Conservation (phyloP, 2,797 vertebrate genomes). For the Scyliorhinus canicula region DNA sequence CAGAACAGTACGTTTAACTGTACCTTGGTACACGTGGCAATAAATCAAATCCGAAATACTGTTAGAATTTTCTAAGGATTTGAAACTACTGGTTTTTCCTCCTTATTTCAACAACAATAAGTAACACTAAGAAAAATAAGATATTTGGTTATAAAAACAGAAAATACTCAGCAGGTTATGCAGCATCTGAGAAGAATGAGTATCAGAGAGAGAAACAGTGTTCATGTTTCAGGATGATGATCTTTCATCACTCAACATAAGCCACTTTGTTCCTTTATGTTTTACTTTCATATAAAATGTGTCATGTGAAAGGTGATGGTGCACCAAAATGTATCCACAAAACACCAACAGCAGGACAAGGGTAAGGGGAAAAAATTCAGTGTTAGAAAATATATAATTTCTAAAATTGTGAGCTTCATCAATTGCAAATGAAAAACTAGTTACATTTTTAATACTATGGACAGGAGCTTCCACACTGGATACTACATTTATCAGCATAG, state of each 20-base stretch:
- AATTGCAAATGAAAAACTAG: background rate
- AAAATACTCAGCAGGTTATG: background rate
- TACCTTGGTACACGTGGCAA: too few species aligned
- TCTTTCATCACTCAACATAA: background rate
- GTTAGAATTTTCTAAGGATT: background rate
- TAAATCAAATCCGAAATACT: too few species aligned
- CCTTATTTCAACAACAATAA: background rate
- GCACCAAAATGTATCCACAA: background rate
- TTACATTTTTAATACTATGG: background rate
- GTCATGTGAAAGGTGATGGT: background rate
- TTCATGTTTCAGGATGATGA: too few species aligned
- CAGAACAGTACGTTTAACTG: too few species aligned
- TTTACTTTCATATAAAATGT: background rate
- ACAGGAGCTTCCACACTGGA: background rate
- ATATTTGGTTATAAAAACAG: background rate
- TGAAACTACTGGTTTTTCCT: background rate
- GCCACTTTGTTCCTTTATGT: background rate
- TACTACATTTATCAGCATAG: background rate
- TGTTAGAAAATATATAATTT: background rate
- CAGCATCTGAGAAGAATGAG: background rate
- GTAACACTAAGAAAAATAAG: background rate
- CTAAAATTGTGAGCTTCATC: background rate
- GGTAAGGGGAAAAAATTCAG: background rate
- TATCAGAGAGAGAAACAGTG: background rate
- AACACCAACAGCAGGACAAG: background rate